phyloP scores from a whole-genome alignment of 2,113 vertebrate genomes.

The Sphaerodactylus townsendi region DNA sequence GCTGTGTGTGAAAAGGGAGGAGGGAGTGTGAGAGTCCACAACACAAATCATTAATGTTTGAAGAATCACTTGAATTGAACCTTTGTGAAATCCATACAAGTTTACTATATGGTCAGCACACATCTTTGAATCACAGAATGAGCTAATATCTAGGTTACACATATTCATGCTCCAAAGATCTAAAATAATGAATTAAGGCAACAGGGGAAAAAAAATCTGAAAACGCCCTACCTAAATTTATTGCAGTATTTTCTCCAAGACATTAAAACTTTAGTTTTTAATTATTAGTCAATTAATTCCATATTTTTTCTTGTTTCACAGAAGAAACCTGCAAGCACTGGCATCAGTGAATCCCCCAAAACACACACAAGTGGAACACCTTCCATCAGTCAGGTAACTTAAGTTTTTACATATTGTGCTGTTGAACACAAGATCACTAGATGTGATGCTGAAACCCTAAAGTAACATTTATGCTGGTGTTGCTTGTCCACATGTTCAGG shows the following conservation, averaged over 20 bases:
- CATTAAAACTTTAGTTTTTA: neutral
- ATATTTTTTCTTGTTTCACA: neutral
- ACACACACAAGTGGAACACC: conserved; percentile 1
- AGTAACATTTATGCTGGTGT: neutral
- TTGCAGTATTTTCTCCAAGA: neutral
- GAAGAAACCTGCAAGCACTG: neutral
- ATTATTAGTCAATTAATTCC: neutral
- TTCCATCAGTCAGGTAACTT: conserved; percentile 14
- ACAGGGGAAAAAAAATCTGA: too few relatives aligned
- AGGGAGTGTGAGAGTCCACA: neutral
- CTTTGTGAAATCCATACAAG: neutral
- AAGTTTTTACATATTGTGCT: neutral
- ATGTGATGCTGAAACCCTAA: neutral
- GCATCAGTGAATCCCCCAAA: neutral
- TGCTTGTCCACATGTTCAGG: neutral
- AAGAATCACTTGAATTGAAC: neutral
- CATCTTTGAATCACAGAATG: neutral
- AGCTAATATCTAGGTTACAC: neutral
- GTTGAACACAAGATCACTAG: neutral
- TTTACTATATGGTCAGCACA: neutral
- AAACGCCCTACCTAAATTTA: neutral
- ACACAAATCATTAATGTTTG: neutral
- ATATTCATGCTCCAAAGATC: neutral
- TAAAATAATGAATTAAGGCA: neutral
- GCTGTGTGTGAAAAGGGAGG: neutral